Conservation (phyloP, 1,140 invertebrate species). For the Drosophila lini region DNA sequence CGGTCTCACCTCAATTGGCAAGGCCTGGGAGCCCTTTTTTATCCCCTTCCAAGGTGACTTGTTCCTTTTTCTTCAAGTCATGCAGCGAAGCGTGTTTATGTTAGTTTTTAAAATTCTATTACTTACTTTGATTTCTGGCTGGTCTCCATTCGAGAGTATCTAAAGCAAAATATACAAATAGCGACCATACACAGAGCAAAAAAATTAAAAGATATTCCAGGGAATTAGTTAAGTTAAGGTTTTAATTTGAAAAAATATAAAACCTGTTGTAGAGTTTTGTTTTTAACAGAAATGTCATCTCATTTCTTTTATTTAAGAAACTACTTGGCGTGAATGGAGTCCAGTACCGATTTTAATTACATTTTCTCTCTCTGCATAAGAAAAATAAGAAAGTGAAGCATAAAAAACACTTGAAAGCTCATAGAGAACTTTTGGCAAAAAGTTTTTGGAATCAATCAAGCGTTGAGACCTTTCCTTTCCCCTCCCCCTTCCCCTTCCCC, state of each 20-base stretch:
- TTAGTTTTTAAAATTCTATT: constrained; percentile 80
- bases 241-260: too few species aligned
- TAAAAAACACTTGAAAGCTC: constrained; percentile 50
- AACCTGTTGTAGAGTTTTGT: too few species aligned
- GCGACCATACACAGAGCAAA: background rate
- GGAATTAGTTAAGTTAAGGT: background rate
- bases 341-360: background rate
- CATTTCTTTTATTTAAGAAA: background rate
- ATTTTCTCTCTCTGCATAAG: background rate
- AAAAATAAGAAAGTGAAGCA: constrained; percentile 11
- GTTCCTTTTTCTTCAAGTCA: constrained; percentile 55
- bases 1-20: constrained; percentile 47
- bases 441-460: constrained; percentile 76
- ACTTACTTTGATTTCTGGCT: constrained; percentile 63
- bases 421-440: constrained; percentile 62
- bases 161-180: background rate
- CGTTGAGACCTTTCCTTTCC: constrained; percentile 40
- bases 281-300: background rate
- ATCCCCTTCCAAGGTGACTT: constrained; percentile 6
- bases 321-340: background rate
- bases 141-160: constrained; percentile 4
- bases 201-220: background rate
- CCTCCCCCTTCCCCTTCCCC: background rate
- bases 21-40: background rate
- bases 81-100: constrained; percentile 55